Conservation (phyloP, 2,888 invertebrate species). For the Lasioglossum zephyrum region DNA sequence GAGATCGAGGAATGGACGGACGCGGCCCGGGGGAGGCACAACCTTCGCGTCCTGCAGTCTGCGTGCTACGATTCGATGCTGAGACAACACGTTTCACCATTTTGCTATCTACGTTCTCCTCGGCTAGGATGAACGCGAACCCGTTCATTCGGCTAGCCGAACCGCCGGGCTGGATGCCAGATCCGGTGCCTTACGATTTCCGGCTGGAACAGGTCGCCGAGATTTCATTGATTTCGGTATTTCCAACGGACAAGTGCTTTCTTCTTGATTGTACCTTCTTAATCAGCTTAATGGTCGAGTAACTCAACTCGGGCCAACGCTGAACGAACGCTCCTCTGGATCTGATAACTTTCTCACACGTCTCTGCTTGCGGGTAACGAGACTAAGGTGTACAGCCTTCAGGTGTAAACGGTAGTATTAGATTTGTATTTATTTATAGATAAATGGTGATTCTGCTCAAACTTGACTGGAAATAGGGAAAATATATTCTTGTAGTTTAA, state of each 20-base stretch:
- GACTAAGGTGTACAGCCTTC: too few species aligned
- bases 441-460: too few species aligned
- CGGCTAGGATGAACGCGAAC: slow-evolving; percentile 39
- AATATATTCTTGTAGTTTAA: neutral
- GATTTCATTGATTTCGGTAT: slow-evolving; percentile 47
- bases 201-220: slow-evolving; percentile 22
- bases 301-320: slow-evolving; percentile 16
- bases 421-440: neutral
- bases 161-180: slow-evolving; percentile 43
- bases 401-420: neutral
- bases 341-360: neutral
- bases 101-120: slow-evolving; percentile 26
- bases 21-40: slow-evolving; percentile 48
- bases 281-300: slow-evolving; percentile 41
- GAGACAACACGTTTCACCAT: slow-evolving; percentile 58
- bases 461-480: neutral
- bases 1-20: slow-evolving; percentile 59
- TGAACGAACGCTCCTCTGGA: slow-evolving; percentile 26
- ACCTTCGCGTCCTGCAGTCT: slow-evolving; percentile 48
- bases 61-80: slow-evolving; percentile 64
- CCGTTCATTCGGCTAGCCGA: slow-evolving; percentile 10
- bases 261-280: slow-evolving; percentile 30
- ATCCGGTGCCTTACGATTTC: slow-evolving; percentile 27
- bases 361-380: neutral
- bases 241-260: slow-evolving; percentile 39